These are phyloP conservation scores for Orientallactaga bullata DNA, from an alignment of 2,113 vertebrate genomes.

Conservation along the genomic window DNA sequence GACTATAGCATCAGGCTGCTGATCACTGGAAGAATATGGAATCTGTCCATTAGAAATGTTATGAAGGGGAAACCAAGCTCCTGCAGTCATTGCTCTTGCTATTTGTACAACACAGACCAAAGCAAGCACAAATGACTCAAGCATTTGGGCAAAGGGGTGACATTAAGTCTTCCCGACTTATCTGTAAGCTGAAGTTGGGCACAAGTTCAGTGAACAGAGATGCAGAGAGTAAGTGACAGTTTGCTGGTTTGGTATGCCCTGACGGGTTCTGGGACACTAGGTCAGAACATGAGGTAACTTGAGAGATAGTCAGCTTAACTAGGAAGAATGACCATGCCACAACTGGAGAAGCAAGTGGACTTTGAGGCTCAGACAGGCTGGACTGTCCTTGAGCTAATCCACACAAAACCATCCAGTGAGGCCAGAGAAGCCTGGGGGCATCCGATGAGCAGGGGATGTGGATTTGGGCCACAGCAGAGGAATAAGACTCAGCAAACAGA, in stretches of 20 bases:
- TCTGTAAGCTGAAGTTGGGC: not conserved
- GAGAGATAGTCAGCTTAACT: not conserved
- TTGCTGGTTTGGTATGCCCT: not conserved
- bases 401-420: not conserved
- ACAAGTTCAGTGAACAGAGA: not conserved
- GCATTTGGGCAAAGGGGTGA: not conserved
- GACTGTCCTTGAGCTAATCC: not conserved
- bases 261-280: not conserved
- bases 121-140: not conserved
- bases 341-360: not conserved
- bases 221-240: not conserved
- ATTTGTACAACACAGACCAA: not conserved
- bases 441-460: too few species aligned
- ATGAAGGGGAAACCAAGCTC: not conserved
- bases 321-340: conserved; percentile 24
- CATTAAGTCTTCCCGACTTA: not conserved
- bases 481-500: rapidly evolving
- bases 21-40: not conserved
- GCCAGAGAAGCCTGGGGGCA: not conserved
- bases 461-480: not conserved
- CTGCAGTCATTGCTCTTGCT: not conserved
- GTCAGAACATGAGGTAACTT: not conserved
- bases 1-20: not conserved
- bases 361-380: not conserved
- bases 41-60: conserved; percentile 9